These are phyloP conservation scores for Hyposoter didymator DNA, from an alignment of 2,888 invertebrate species.

Conservation along the genomic window DNA sequence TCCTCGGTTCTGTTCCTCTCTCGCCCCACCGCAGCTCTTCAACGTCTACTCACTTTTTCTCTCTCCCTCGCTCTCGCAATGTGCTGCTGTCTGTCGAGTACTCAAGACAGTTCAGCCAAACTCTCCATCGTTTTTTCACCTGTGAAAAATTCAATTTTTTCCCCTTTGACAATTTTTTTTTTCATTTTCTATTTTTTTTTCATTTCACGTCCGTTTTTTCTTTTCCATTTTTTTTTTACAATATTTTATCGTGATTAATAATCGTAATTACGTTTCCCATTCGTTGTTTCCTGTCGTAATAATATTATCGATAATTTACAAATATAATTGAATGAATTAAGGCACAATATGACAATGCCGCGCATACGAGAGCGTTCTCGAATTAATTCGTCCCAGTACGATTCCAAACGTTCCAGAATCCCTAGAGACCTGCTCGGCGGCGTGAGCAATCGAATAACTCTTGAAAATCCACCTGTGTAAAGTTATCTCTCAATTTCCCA, in stretches of 20 bases:
- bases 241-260: not conserved
- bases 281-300: not conserved
- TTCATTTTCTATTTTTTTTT: not conserved
- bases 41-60: conserved; percentile 20
- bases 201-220: not conserved
- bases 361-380: not conserved
- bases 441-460: not conserved
- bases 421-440: not conserved
- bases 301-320: not conserved
- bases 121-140: conserved; percentile 8
- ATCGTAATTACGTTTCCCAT: not conserved
- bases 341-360: not conserved
- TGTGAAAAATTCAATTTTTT: conserved; percentile 12
- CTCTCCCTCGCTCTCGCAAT: conserved; percentile 15
- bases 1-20: conserved; percentile 52
- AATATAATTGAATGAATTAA: not conserved
- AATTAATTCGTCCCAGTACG: not conserved
- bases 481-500: conserved; percentile 32
- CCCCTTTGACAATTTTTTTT: not conserved
- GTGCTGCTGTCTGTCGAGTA: conserved; percentile 22
- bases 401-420: conserved; percentile 9
- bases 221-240: not conserved
- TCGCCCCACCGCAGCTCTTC: not conserved
- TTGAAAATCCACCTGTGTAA: conserved; percentile 18
- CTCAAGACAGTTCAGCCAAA: conserved; percentile 36